Evolutionary conservation across 1,140 invertebrate genomes (phyloP).

Genomic region (Gonioctena quinquepunctata): DNA sequence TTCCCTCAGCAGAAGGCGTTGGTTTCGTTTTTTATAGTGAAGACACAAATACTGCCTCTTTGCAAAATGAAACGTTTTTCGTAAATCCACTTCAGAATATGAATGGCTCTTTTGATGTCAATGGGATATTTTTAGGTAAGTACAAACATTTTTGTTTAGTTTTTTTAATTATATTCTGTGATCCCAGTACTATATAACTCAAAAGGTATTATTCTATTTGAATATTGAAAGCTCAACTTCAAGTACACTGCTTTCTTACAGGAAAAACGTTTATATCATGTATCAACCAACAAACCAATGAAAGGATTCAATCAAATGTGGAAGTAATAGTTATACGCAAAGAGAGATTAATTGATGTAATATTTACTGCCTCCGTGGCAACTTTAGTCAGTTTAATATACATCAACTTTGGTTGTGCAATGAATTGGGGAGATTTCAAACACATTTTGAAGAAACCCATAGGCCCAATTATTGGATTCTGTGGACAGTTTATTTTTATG

Average conservation of each 20-base stretch:
- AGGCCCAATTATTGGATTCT: constrained; percentile 82
- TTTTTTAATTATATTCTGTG: too few species aligned
- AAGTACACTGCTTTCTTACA: too few species aligned
- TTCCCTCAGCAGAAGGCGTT: too few species aligned
- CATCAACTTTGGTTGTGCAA: constrained; percentile 91
- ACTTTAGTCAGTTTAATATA: constrained; percentile 77
- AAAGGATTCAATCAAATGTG: constrained; percentile 1
- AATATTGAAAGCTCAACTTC: too few species aligned
- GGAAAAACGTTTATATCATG: constrained; percentile 34
- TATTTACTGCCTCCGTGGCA: constrained; percentile 79
- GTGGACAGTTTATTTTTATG: constrained; percentile 87
- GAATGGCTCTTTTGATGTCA: constrained; percentile 57
- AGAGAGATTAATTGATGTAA: constrained; percentile 68
- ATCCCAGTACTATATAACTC: too few species aligned
- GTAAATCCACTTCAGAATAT: neutral
- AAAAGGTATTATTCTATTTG: too few species aligned
- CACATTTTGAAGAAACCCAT: constrained; percentile 74
- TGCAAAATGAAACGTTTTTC: constrained; percentile 21
- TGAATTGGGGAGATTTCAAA: constrained; percentile 76
- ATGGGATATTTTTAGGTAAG: constrained; percentile 68
- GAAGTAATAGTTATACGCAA: constrained; percentile 66
- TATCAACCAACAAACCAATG: neutral
- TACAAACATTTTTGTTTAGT: constrained; percentile 35
- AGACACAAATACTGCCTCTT: constrained; percentile 24
- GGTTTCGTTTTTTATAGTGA: constrained; percentile 15